Evolutionary conservation across 2,113 vertebrate species (phyloP), one percentile per base, ranked within the genome.

Genomic region (Cynocephalus volans): DNA sequence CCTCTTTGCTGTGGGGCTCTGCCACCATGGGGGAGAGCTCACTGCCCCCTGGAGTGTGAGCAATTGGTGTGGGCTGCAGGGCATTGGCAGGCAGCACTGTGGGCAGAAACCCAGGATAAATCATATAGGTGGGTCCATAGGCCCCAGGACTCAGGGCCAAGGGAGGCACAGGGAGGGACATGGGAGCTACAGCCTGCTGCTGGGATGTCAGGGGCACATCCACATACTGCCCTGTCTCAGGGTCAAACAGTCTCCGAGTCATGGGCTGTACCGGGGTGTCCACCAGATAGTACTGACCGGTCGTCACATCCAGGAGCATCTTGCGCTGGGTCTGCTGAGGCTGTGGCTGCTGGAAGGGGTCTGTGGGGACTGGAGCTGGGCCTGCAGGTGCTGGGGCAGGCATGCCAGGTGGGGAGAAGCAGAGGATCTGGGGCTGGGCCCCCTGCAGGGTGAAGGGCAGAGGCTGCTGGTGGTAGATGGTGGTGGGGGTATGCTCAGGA

Each of bases 161-260:
- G 3, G 99, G 99, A 0, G 99, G 99, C 48, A 99, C 98, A 0
- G 98, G 99, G 93, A 99, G 97, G 24, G 98, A 98, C 95, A 99
- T 77, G 0, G 99, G 99, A n/a, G 98, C 92, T 67, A 98, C 54
- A 1, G 99, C 88, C 4, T 98, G 98, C 84, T 98, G 98, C 96
- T 98, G 99, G 0, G 98, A 98, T 1, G 98, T 98, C 98, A 99
- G 75, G 0, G 99, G 99, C 48, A 99, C 98, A 4, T 99, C 99
- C 93, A 99, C 99, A 9, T 99, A 99, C 97, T 99, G 99, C 11
- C 99, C 99, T 0, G 99, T 99, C 96, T 99, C 99, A 0, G 99
- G 99, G 96, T 99, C 99, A 88, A 99, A 99, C 9, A 99, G 99
- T 81, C 99, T 99, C 76, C 99, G 99, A 84, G 99, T 99, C 90